Base-by-base conservation (phyloP, 2,113 vertebrate genomes). In the Hydrolagus affinis region DNA sequence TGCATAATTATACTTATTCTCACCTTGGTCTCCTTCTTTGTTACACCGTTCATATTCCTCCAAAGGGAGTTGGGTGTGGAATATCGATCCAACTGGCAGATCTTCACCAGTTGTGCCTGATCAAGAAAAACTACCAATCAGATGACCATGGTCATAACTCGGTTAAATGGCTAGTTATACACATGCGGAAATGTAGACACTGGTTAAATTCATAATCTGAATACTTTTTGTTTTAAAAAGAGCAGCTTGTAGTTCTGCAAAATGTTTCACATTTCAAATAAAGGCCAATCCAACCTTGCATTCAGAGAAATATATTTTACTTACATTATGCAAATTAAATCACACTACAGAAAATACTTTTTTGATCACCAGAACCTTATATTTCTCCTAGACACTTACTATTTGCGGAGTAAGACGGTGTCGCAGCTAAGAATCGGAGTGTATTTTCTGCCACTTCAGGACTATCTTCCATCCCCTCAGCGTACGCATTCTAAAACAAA, bases 361-460 rank as follows among this genome's bases (percentile, higher is more conserved):
- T 44, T 44, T 44, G 44, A 44, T 3, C 44, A 83, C 62, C 11
- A 32, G 14, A 25, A 10, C 30, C 21, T n/a, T n/a, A 8, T 80
- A 44, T n/a, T 86, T 74, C 85, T 76, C 86, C 69, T 44, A 44
- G 44, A 86, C 77, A 90, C 93, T 91, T 87, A 94, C 94, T 88
- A 87, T 68, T 4, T 86, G 59, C 80, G 85, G 86, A 87, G 70
- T 87, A 88, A 74, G 89, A 87, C 0, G 85, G 69, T 60, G 92
- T 91, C 89, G 96, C 90, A 88, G 92, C 88, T 85, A 95, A 90
- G 91, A 96, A 98, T 60, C 86, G 87, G 59, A 89, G 94, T 72
- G 95, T 96, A 89, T 97, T 98, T 90, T 95, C 92, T 85, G 88
- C 88, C 88, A 96, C 96, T 15, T 94, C 91, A 0, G 87, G 88